Evolutionary conservation across 2,797 vertebrate species (phyloP), one percentile per base, ranked within the genome.

Genomic region (Urophycis tenuis): DNA sequence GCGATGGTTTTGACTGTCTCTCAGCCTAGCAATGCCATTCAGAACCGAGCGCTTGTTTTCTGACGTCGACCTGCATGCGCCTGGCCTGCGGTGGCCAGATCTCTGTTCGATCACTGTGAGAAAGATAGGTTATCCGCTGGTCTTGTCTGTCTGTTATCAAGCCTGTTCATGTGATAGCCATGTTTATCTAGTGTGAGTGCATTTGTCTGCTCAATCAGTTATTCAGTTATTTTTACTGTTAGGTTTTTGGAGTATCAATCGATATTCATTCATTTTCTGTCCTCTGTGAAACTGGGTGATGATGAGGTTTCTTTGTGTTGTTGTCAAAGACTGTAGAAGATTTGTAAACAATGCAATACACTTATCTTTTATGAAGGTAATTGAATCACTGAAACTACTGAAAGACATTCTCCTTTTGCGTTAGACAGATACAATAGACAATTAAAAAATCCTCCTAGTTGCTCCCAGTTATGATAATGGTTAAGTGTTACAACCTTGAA

Each of bases 81-180:
- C 15, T n/a, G n/a, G 17, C 45, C 45, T 22, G 45, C 17, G 4
- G 45, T 22, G 81, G 77, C 34, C 31, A 29, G 72, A 39, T 33
- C 64, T 74, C 75, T 49, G 75, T 77, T 77, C 77, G 82, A 81
- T 84, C 78, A 76, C 25, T 33, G 69, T 77, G 45, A 85, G 73
- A 79, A 75, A 32, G 85, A 84, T 45, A 7, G 76, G 75, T 76
- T 78, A 81, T 86, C 77, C 72, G 75, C 33, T 79, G 45, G 76
- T 83, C 53, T 11, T 74, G 25, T 70, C 67, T 79, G 49, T 73
- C 73, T 14, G 36, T 77, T 79, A 79, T 78, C 74, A 53, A 32
- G 0, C 35, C 74, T 5, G 53, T 79, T 17, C 74, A 3, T 77
- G 71, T 34, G 81, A 78, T 78, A 78, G 76, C 74, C 73, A 74